phyloP scores from a whole-genome alignment of 2,888 invertebrate species.

The Busseola fusca region DNA sequence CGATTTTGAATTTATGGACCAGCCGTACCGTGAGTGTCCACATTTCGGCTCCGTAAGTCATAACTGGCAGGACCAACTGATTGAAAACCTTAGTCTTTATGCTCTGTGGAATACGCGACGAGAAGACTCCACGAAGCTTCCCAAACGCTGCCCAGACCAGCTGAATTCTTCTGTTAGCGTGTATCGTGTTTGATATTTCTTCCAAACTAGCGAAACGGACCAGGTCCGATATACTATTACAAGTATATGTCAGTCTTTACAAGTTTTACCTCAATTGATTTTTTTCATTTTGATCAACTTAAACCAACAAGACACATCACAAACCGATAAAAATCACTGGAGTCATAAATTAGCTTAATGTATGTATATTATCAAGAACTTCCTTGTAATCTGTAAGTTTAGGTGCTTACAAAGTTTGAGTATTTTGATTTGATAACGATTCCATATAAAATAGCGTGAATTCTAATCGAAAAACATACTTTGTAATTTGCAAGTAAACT shows the following conservation, averaged over 20 bases:
- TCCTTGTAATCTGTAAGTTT: slow-evolving; percentile 17
- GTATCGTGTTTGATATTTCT: too few species aligned
- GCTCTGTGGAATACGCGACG: too few species aligned
- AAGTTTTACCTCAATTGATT: neutral
- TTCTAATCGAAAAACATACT: slow-evolving; percentile 41
- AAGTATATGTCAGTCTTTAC: neutral
- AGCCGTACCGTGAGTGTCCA: too few species aligned
- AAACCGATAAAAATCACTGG: slow-evolving; percentile 18
- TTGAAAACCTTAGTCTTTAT: too few species aligned
- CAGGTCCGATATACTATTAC: neutral
- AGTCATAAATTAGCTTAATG: slow-evolving; percentile 26
- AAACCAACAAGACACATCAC: slow-evolving; percentile 5
- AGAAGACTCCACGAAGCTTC: too few species aligned
- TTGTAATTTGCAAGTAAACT: slow-evolving; percentile 53
- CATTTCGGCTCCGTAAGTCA: too few species aligned
- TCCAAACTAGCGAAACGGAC: neutral
- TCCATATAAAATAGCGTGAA: slow-evolving; percentile 50
- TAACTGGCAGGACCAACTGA: too few species aligned
- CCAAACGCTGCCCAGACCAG: too few species aligned
- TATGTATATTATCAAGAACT: slow-evolving; percentile 19
- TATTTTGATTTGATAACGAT: slow-evolving; percentile 49
- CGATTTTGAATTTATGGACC: too few species aligned
- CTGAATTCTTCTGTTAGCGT: too few species aligned
- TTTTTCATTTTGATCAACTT: neutral
- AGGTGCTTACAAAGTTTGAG: slow-evolving; percentile 18